Percentiles rank a stretch among this genome's conserved stretches.
Conservation (phyloP, 1,140 invertebrate genomes). For the Euwallacea fornicatus region DNA sequence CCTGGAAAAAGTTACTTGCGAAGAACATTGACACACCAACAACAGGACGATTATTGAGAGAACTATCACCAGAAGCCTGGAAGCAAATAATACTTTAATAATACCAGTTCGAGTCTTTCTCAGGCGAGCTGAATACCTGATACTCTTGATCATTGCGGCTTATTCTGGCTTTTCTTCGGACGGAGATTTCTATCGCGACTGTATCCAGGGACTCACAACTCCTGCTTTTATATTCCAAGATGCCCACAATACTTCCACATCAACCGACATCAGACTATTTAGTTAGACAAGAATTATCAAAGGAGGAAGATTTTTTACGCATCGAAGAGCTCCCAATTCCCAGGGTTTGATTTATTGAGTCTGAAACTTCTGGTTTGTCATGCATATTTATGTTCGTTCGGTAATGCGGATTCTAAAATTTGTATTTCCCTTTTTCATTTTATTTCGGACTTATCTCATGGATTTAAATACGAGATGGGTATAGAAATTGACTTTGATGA, state of each 20-base stretch:
- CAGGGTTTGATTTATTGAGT: neutral
- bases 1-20: slow-evolving; percentile 31
- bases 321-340: neutral
- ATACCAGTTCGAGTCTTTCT: neutral
- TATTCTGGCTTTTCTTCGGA: neutral
- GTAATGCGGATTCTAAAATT: neutral
- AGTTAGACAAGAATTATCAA: slow-evolving; percentile 20
- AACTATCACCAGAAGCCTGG: neutral
- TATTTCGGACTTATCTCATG: too few relatives aligned
- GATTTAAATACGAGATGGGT: too few relatives aligned
- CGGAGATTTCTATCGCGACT: neutral
- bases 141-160: neutral
- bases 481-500: too few relatives aligned
- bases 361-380: slow-evolving; percentile 14
- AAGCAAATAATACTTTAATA: neutral
- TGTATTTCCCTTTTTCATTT: too few relatives aligned
- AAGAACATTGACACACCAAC: slow-evolving; percentile 5
- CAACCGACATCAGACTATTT: slow-evolving; percentile 2
- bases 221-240: neutral
- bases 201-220: neutral
- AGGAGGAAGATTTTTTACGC: slow-evolving; percentile 12
- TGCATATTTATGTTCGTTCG: slow-evolving; percentile 14
- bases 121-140: neutral
- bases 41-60: slow-evolving; percentile 2
- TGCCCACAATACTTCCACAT: neutral